Conservation (phyloP, 1,140 invertebrate species). For the Atta cephalotes region DNA sequence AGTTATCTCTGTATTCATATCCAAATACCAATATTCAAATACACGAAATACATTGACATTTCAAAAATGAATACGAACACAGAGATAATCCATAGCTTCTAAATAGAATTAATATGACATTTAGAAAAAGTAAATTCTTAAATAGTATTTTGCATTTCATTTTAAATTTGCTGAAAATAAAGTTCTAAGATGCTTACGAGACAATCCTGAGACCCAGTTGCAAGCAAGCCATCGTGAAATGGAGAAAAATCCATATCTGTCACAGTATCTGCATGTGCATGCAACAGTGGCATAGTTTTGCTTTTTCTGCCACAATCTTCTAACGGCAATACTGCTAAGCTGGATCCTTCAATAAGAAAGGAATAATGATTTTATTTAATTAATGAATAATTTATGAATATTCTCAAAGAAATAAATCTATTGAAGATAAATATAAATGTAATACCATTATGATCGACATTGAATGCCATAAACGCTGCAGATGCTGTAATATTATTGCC, state of each 20-base stretch:
- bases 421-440: slow-evolving; percentile 23
- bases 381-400: neutral
- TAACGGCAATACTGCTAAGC: slow-evolving; percentile 94
- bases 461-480: slow-evolving; percentile 96
- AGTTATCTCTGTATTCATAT: too few species aligned
- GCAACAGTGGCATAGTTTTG: slow-evolving; percentile 93
- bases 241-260: slow-evolving; percentile 98
- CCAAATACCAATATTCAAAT: too few species aligned
- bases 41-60: too few species aligned
- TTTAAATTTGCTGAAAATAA: slow-evolving; percentile 6
- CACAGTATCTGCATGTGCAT: slow-evolving; percentile 95
- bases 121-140: slow-evolving; percentile 25
- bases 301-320: slow-evolving; percentile 95
- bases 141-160: neutral
- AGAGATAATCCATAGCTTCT: too few species aligned
- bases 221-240: slow-evolving; percentile 96
- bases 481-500: slow-evolving; percentile 97
- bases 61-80: too few species aligned
- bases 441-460: slow-evolving; percentile 92
- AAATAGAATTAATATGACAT: slow-evolving; percentile 62
- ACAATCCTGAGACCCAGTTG: slow-evolving; percentile 96
- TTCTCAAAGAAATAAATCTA: neutral
- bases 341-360: slow-evolving; percentile 88
- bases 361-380: too few species aligned
- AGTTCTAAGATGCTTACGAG: slow-evolving; percentile 87